Base-by-base conservation (phyloP, 2,113 vertebrate genomes). In the Xiphophorus hellerii region DNA sequence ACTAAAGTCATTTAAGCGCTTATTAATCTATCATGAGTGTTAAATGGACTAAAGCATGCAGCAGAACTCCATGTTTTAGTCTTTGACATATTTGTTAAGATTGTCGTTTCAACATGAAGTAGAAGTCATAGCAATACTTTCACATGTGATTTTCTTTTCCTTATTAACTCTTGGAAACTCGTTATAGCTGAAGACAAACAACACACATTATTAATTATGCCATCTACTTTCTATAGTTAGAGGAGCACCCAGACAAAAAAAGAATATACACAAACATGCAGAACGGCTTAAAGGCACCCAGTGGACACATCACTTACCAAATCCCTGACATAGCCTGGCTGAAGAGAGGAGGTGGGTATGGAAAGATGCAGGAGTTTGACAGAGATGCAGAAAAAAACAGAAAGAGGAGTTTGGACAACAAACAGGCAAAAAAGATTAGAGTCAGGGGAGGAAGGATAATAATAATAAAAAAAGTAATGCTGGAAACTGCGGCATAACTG, bases 291-390 rank as follows among this genome's bases (percentile, higher is more conserved):
- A 71, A 79, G 70, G 68, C 88, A 87, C 85, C 77, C 86, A 78
- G 80, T 81, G 87, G 66, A 88, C 76, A 82, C 80, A 71, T 33
- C 72, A 62, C 98, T 99, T 98, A 99, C 98, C 98, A 99, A 94
- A 93, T 99, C 97, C 96, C 98, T 99, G 96, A 99, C 92, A 97
- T 95, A 97, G 96, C 98, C 96, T 96, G 97, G 97, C 98, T 99
- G 97, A 82, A 95, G 95, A 92, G 92, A 94, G 71, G 91, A 95
- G 94, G 93, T 87, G 82, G 93, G 90, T 78, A 84, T 74, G 87
- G 86, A 85, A 92, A 78, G 83, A 85, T 74, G 87, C 86, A 88
- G 93, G 90, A 89, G 87, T 84, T 90, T 83, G 63, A 76, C 87
- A 66, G 54, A 82, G 80, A 90, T 90, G 83, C 71, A 90, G 58